Evolutionary conservation across 2,113 vertebrate genomes (phyloP).

Genomic region (Chlorocebus sabaeus): DNA sequence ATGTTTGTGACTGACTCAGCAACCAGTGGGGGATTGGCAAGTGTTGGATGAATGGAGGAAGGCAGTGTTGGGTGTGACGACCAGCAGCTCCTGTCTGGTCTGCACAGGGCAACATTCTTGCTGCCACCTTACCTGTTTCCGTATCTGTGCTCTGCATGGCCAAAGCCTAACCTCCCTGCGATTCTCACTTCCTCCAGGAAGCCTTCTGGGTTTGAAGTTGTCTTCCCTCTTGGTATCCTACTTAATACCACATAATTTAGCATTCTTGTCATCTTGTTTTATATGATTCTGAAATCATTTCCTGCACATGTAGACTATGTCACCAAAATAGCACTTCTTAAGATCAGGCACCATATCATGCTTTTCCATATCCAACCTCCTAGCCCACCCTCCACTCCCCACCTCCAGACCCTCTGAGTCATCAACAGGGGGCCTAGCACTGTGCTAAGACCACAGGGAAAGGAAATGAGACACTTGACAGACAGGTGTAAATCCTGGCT

Average conservation of each 20-base stretch:
- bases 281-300: not conserved
- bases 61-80: rapidly evolving
- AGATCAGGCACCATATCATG: not conserved
- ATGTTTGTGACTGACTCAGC: not conserved
- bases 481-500: not conserved
- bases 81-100: not conserved
- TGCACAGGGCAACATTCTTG: not conserved
- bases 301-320: not conserved
- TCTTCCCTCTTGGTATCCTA: not conserved
- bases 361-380: not conserved
- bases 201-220: not conserved
- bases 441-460: not conserved
- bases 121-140: not conserved
- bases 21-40: not conserved
- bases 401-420: too few relatives aligned
- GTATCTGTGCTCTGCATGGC: not conserved
- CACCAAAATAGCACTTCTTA: not conserved
- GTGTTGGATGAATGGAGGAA: rapidly evolving
- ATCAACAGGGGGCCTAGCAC: not conserved
- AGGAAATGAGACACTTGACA: not conserved
- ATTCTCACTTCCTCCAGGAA: not conserved
- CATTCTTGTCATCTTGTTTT: not conserved
- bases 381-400: not conserved
- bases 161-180: not conserved
- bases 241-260: not conserved